phyloP scores from a whole-genome alignment of 1,140 invertebrate species.

The Bombus sylvicola region DNA sequence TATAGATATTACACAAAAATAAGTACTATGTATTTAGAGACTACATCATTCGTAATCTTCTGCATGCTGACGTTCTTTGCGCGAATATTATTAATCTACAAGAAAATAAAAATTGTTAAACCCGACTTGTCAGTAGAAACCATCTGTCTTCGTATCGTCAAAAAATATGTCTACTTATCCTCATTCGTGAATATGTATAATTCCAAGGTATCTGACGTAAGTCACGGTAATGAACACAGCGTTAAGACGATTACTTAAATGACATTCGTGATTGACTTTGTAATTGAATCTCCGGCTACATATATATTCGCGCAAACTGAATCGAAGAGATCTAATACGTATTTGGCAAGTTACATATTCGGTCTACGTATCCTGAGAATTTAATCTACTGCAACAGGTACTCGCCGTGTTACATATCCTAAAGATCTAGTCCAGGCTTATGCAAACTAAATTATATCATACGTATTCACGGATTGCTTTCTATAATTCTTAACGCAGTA shows the following conservation, averaged over 20 bases:
- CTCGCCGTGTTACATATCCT: neutral
- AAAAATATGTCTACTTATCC: neutral
- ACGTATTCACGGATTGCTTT: neutral
- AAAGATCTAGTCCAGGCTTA: neutral
- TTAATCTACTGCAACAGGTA: slow-evolving; percentile 16
- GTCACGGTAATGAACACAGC: neutral
- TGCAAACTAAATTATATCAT: neutral
- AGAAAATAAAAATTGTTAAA: neutral
- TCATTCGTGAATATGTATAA: neutral
- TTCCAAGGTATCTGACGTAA: neutral
- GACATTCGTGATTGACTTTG: neutral
- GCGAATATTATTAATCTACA: neutral
- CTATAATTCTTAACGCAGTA: neutral
- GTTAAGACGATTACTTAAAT: slow-evolving; percentile 10
- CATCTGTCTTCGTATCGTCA: neutral
- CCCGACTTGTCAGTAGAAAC: neutral
- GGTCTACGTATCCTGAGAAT: neutral
- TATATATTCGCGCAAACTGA: neutral
- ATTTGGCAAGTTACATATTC: slow-evolving; percentile 7
- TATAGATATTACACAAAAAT: no score
- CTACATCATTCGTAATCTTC: neutral
- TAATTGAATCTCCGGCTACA: neutral
- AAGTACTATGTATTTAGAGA: neutral
- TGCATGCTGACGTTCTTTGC: neutral
- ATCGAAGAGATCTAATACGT: slow-evolving; percentile 20